These are phyloP conservation scores for Caenorhabditis elegans DNA, from an alignment of 1,140 invertebrate genomes.

Conservation along the genomic window DNA sequence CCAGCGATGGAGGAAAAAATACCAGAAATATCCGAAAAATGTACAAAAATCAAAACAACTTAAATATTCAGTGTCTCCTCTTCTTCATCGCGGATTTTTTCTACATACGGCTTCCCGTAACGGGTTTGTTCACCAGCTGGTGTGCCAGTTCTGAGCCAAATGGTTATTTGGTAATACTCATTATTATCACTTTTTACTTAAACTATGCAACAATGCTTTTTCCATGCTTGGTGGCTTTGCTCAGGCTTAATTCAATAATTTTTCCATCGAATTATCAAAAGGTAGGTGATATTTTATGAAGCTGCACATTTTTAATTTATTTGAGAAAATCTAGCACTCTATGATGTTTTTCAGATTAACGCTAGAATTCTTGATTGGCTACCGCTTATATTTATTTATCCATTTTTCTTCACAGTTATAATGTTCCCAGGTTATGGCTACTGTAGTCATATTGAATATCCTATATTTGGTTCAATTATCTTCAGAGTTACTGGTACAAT, in stretches of 20 bases:
- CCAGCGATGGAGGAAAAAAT: too few species aligned
- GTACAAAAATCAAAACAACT: too few species aligned
- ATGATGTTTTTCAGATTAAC: constrained; percentile 4
- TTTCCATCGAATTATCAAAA: background rate
- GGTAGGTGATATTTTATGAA: background rate
- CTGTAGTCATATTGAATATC: background rate
- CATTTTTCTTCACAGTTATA: background rate
- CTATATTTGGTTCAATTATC: background rate
- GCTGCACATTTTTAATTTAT: background rate
- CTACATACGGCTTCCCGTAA: background rate
- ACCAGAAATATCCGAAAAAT: too few species aligned
- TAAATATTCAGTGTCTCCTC: background rate
- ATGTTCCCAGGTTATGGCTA: background rate
- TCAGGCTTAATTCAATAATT: background rate
- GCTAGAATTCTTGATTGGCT: background rate
- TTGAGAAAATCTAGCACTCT: too few species aligned
- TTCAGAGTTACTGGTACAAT: background rate
- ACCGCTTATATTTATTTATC: background rate
- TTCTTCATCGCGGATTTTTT: background rate
- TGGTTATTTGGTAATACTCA: background rate
- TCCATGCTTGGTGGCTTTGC: background rate
- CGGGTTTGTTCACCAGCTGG: background rate
- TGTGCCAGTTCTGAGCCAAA: background rate
- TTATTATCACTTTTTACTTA: background rate
- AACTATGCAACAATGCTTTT: background rate